These are phyloP conservation scores for Metopia argyrocephala DNA, from an alignment of 2,888 invertebrate genomes.

Conservation along the genomic window DNA sequence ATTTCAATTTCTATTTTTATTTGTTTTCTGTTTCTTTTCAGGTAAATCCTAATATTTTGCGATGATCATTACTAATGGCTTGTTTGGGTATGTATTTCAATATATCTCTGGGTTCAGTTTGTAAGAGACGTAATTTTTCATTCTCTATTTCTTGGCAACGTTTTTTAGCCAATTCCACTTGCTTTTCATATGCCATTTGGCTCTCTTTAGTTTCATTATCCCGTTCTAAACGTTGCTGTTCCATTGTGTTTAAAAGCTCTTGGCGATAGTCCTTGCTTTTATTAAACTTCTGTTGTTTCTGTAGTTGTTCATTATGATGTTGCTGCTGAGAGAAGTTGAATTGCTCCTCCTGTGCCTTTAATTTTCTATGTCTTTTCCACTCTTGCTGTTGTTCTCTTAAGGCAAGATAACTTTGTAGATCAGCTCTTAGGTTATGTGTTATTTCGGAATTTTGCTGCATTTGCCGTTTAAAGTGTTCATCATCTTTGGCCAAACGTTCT, in stretches of 20 bases:
- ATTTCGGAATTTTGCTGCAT: constrained; percentile 12
- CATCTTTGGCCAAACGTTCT: constrained; percentile 44
- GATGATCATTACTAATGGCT: constrained; percentile 26
- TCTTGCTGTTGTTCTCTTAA: not conserved
- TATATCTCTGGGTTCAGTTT: constrained; percentile 1
- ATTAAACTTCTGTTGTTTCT: not conserved
- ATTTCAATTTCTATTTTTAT: not conserved
- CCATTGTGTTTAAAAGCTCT: constrained; percentile 30
- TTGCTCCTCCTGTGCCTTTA: not conserved
- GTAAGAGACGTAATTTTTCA: constrained; percentile 32
- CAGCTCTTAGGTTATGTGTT: not conserved
- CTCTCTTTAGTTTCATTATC: not conserved
- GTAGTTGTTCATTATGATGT: not conserved
- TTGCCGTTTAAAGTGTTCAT: constrained; percentile 5
- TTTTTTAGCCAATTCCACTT: not conserved
- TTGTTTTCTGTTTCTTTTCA: constrained; percentile 36
- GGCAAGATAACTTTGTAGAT: not conserved
- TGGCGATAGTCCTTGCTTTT: constrained; percentile 13
- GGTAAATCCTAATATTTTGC: constrained; percentile 29
- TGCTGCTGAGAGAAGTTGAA: not conserved
- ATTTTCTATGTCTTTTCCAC: not conserved
- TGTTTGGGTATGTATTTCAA: constrained; percentile 29
- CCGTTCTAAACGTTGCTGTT: not conserved
- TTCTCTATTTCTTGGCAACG: constrained; percentile 17
- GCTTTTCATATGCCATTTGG: not conserved